Percentiles rank a stretch among this genome's conserved stretches.
Conservation (phyloP, 2,113 vertebrate genomes). For the Alaudala cheleensis region DNA sequence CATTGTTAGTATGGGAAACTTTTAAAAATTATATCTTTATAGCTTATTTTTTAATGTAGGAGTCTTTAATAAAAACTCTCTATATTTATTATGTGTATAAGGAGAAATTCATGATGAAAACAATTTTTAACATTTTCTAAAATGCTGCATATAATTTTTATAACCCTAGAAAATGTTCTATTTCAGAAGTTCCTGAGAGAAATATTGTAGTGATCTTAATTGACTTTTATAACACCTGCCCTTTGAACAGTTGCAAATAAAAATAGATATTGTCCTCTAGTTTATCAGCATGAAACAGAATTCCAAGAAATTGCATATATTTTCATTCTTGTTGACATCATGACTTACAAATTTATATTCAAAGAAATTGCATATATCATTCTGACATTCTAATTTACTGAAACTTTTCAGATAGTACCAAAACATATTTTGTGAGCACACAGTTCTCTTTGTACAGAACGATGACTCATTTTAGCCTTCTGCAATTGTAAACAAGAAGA, state of each 20-base stretch:
- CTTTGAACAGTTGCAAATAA: conserved; percentile 46
- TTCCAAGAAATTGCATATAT: background rate
- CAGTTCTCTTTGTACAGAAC: background rate
- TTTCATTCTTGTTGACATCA: background rate
- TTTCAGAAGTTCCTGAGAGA: conserved; percentile 52
- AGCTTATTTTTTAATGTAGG: background rate
- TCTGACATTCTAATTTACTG: background rate
- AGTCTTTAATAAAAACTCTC: background rate
- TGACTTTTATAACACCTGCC: conserved; percentile 18
- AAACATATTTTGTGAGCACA: conserved; percentile 11
- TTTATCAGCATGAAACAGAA: background rate
- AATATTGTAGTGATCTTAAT: background rate
- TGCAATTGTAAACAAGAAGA: conserved; percentile 58
- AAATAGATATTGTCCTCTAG: conserved; percentile 2
- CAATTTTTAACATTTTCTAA: conserved; percentile 42
- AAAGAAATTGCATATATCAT: background rate
- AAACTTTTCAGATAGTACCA: conserved; percentile 19
- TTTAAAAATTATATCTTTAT: background rate
- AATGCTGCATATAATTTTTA: conserved; percentile 29
- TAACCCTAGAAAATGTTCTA: conserved; percentile 23
- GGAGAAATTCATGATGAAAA: background rate
- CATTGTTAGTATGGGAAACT: background rate
- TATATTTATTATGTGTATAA: background rate
- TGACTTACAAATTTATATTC: background rate
- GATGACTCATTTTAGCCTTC: conserved; percentile 46